phyloP scores from a whole-genome alignment of 37 sponge, comb jelly and placozoan species.

The Beroe ovata region DNA sequence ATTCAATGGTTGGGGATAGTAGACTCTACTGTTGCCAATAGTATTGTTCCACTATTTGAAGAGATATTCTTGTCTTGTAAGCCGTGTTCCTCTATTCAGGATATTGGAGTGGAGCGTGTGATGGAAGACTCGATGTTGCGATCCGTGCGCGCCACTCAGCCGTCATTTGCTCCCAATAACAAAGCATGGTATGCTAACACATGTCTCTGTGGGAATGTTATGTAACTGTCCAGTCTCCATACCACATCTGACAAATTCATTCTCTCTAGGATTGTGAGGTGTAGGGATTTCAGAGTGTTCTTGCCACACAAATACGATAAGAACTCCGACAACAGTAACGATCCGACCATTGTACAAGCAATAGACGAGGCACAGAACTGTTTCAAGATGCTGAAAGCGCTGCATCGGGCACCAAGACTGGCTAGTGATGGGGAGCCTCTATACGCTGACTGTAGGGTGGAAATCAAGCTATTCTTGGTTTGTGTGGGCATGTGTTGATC shows the following conservation, averaged over 20 bases:
- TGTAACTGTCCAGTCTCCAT: too few relatives aligned
- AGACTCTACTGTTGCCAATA: too few relatives aligned
- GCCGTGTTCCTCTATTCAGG: too few relatives aligned
- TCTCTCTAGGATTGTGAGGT: background rate
- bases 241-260: too few relatives aligned
- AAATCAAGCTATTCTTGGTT: constrained; percentile 33
- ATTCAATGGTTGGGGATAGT: too few relatives aligned
- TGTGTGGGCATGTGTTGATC: background rate
- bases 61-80: too few relatives aligned
- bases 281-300: constrained; percentile 41
- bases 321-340: constrained; percentile 16
- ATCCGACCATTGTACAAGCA: constrained; percentile 8
- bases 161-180: background rate
- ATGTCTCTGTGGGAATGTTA: too few relatives aligned
- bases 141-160: background rate
- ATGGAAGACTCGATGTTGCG: background rate
- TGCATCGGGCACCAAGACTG: constrained; percentile 21
- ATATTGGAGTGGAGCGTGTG: background rate
- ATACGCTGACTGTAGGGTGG: constrained; percentile 37
- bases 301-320: constrained; percentile 41
- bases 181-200: constrained; percentile 11
- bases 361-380: constrained; percentile 67
- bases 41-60: too few relatives aligned
- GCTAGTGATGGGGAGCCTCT: constrained; percentile 65
- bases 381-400: constrained; percentile 57